Evolutionary conservation across 2,797 vertebrate genomes (phyloP), one percentile per base, ranked within the genome.

Genomic region (Rousettus madagascariensis): DNA sequence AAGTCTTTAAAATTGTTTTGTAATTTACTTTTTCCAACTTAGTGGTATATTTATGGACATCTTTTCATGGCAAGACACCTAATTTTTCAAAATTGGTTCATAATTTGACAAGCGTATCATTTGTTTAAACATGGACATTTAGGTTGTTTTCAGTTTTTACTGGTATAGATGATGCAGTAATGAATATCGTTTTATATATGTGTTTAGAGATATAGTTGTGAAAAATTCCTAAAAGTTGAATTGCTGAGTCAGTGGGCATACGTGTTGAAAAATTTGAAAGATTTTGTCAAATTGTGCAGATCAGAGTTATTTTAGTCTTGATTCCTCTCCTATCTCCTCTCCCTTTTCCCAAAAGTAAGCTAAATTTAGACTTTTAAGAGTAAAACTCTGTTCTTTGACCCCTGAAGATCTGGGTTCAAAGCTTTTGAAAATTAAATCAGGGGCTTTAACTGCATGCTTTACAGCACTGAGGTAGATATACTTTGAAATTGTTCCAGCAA

Each of bases 331-430:
- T 38, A 1, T 30, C 0, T 30, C 8, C 38, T 43, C 8, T 9
- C 46, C 68, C 28, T 59, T 72, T 69, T 46, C 74, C 22, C 68
- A 5, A 28, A 79, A 61, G 46, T 86, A 83, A 79, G 74, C 38
- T 74, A 66, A 69, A 87, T 86, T 74, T 87, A 89, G 87, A 86
- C 3, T 28, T 90, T 94, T 63, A 79, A 85, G 94, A 1, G 15
- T 75, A 75, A 75, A 68, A 78, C 43, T 78, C 13, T 17, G 5
- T 75, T 80, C 30, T 71, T 33, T n/a, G 36, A 49, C 30, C 28
- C 10, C 26, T 94, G 51, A 61, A 95, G 86, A 89, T 90, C 69
- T 36, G 19, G n/a, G 46, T 84, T 93, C 38, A 38, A 6, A 36
- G 57, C 66, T 11, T 77, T 92, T 77, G 51, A 51, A 61, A 93